Base-by-base conservation (phyloP, 1,140 invertebrate genomes). In the Drosophila elegans region DNA sequence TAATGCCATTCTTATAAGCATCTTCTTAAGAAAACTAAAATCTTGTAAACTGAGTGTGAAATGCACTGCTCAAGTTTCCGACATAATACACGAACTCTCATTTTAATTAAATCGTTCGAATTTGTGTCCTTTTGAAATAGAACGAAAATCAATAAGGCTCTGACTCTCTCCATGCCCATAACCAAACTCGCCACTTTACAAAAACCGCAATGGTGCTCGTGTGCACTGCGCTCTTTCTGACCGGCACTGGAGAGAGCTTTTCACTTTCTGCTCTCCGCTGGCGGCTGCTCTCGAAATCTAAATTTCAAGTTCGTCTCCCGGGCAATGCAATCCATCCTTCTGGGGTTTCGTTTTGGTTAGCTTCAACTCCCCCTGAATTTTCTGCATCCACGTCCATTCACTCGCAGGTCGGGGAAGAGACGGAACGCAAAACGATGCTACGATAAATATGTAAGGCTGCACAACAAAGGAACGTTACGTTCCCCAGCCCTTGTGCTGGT, bases 241-340 rank as follows among this genome's bases (percentile, higher is more conserved):
- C 71, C 51, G 59, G 79, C 34, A 84, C 80, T 44, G 61, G 12
- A 76, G 25, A 42, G 44, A 60, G 73, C 68, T 80, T 52, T 60
- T 51, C 49, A 41, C 48, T 42, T 53, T 11, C 29, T 21, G 55
- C 39, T 34, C 21, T 53, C 55, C 66, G 62, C 54, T 64, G 75
- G 73, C 52, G 62, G 62, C 56, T 77, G 78, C 79, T 88, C 84
- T 83, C 79, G 49, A 88, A 83, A 88, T 88, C 83, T 88, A 88
- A 88, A 88, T 88, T 88, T 88, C 84, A 88, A 88, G 84, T 88
- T 88, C 84, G 83, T 83, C 81, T 84, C 64, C 63, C 61, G 39
- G 66, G 66, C 61, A 76, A 75, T 75, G 66, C 61, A 76, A 75
- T 75, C 76, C 67, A 77, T 74, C 79, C 63, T 41, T 74, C 67